These are phyloP conservation scores for Rhineura floridana DNA, from an alignment of 2,113 vertebrate genomes.

Conservation along the genomic window DNA sequence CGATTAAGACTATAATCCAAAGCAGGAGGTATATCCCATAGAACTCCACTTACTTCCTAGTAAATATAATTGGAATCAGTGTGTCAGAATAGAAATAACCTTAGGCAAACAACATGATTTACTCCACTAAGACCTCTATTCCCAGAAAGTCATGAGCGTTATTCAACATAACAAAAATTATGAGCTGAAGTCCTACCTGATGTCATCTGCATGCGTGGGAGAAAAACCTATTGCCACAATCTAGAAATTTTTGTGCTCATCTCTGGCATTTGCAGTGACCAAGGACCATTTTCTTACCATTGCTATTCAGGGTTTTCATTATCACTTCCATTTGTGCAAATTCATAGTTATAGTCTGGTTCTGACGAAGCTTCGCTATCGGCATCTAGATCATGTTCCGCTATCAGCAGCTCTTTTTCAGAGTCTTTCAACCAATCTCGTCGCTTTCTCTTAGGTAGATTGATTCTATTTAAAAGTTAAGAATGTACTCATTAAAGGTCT, in stretches of 20 bases:
- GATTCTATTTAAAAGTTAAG: constrained; percentile 77
- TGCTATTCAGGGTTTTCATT: constrained; percentile 95
- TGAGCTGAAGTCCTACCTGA: too few species aligned
- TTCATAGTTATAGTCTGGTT: constrained; percentile 97
- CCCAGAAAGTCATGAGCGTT: not conserved
- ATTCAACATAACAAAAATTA: not conserved
- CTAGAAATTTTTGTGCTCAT: not conserved
- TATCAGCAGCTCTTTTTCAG: constrained; percentile 84
- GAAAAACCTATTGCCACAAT: not conserved
- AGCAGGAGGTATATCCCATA: not conserved
- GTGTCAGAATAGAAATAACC: not conserved
- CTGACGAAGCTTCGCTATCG: constrained; percentile 97
- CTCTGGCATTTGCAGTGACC: not conserved
- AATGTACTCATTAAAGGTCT: constrained; percentile 28
- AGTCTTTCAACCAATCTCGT: constrained; percentile 91
- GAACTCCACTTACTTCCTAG: not conserved
- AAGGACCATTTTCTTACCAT: constrained; percentile 80
- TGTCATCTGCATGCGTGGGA: too few species aligned
- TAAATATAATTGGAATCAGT: not conserved
- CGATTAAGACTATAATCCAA: not conserved
- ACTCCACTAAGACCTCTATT: not conserved
- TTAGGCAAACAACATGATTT: not conserved
- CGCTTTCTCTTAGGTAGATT: constrained; percentile 95
- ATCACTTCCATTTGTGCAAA: constrained; percentile 99
- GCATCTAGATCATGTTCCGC: constrained; percentile 91